A percentile compares a stretch with the other conserved stretches of the same genome.
phyloP scores from a whole-genome alignment of 2,797 vertebrate genomes.

The Betta splendens region DNA sequence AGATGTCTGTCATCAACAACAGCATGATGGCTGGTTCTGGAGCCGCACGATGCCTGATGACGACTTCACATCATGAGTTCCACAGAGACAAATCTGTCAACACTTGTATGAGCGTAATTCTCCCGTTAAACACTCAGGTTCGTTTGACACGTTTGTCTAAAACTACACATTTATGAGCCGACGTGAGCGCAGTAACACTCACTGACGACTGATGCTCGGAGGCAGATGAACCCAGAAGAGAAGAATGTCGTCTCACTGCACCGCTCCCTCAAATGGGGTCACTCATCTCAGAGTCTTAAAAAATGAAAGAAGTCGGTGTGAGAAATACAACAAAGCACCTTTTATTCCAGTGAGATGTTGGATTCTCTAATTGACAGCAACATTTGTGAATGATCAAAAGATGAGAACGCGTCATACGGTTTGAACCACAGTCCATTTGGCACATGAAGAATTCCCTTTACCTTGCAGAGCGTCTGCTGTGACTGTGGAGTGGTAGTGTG shows the following conservation, averaged over 20 bases:
- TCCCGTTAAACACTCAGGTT: neutral
- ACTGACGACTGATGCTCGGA: constrained; percentile 7
- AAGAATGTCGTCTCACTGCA: constrained; percentile 19
- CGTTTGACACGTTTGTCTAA: neutral
- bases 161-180: constrained; percentile 3
- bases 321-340: constrained; percentile 29
- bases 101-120: neutral
- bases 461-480: neutral
- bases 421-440: constrained; percentile 8
- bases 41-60: neutral
- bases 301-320: neutral
- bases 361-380: constrained; percentile 24
- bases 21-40: neutral
- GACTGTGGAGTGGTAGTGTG: neutral
- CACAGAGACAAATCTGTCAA: neutral
- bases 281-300: neutral
- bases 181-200: constrained; percentile 12
- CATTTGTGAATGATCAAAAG: constrained; percentile 49
- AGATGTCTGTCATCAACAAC: neutral
- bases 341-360: constrained; percentile 37
- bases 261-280: neutral
- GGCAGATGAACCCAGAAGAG: constrained; percentile 17
- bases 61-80: neutral
- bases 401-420: constrained; percentile 16
- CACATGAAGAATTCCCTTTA: constrained; percentile 14